phyloP scores from a whole-genome alignment of 2,888 invertebrate genomes.

The Lithosia quadra region DNA sequence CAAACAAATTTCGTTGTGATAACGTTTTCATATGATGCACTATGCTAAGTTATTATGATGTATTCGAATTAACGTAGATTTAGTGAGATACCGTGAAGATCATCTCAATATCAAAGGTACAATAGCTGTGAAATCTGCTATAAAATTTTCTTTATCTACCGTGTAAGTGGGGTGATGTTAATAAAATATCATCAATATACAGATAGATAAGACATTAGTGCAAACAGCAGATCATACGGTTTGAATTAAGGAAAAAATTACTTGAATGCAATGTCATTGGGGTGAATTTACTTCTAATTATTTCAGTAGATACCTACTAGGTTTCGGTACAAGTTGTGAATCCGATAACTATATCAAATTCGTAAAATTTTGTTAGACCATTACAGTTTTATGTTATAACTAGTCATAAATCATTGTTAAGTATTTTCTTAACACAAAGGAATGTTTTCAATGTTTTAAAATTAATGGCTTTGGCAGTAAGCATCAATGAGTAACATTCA shows the following conservation, averaged over 20 bases:
- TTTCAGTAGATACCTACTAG: no score
- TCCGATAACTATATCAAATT: not conserved
- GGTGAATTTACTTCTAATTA: not conserved
- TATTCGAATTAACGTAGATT: slow-evolving; percentile 19
- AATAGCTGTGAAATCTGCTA: slow-evolving; percentile 15
- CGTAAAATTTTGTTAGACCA: not conserved
- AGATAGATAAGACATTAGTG: not conserved
- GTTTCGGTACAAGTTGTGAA: no score
- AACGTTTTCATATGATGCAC: slow-evolving; percentile 59
- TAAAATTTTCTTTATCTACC: slow-evolving; percentile 19
- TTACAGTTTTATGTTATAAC: slow-evolving; percentile 9
- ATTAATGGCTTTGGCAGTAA: slow-evolving; percentile 41
- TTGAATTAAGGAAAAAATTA: not conserved
- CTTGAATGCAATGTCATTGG: not conserved
- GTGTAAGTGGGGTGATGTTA: not conserved
- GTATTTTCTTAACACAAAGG: not conserved
- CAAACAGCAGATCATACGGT: not conserved
- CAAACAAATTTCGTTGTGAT: slow-evolving; percentile 68
- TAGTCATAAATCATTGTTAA: slow-evolving; percentile 14
- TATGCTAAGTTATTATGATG: slow-evolving; percentile 29
- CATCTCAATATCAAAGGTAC: slow-evolving; percentile 29
- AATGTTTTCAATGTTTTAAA: slow-evolving; percentile 22
- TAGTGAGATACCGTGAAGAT: slow-evolving; percentile 29
- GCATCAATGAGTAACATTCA: slow-evolving; percentile 15
- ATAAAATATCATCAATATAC: not conserved